phyloP scores from a whole-genome alignment of 2,113 vertebrate genomes.

The Hemichromis elongatus region DNA sequence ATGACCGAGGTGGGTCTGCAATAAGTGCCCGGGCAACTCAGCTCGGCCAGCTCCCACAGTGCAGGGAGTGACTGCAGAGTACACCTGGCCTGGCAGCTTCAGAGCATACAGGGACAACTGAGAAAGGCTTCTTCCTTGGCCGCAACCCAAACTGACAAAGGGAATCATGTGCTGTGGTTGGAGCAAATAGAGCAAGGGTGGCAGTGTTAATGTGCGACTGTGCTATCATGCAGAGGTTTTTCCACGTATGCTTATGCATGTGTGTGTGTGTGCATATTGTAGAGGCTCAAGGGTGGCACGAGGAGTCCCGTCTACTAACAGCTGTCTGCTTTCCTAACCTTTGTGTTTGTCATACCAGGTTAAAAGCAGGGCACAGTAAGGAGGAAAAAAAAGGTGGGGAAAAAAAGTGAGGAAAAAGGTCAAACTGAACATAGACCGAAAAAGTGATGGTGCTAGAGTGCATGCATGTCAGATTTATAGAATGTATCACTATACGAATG shows the following conservation, averaged over 20 bases:
- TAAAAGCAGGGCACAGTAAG: slow-evolving; percentile 25
- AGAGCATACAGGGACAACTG: slow-evolving; percentile 37
- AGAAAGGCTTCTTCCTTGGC: slow-evolving; percentile 33
- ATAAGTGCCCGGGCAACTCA: neutral
- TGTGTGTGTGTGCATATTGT: neutral
- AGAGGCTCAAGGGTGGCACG: neutral
- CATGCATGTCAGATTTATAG: neutral
- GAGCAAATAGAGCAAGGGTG: slow-evolving; percentile 29
- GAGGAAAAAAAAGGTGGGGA: neutral
- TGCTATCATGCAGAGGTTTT: slow-evolving; percentile 15
- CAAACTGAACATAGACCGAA: neutral
- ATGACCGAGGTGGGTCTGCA: neutral
- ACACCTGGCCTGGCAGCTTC: slow-evolving; percentile 61
- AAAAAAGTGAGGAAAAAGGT: slow-evolving; percentile 15
- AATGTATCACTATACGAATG: neutral
- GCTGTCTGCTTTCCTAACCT: slow-evolving; percentile 46
- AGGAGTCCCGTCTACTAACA: slow-evolving; percentile 20
- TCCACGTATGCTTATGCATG: neutral
- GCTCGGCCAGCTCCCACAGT: neutral
- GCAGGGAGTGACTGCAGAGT: slow-evolving; percentile 59
- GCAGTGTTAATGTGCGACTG: slow-evolving; percentile 39
- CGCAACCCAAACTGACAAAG: slow-evolving; percentile 49
- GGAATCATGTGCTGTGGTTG: slow-evolving; percentile 39
- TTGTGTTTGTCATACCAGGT: slow-evolving; percentile 53
- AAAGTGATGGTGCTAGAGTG: neutral